These are phyloP conservation scores for Pseudomyrmex pallidus DNA, from an alignment of 1,140 invertebrate genomes.

Conservation along the genomic window DNA sequence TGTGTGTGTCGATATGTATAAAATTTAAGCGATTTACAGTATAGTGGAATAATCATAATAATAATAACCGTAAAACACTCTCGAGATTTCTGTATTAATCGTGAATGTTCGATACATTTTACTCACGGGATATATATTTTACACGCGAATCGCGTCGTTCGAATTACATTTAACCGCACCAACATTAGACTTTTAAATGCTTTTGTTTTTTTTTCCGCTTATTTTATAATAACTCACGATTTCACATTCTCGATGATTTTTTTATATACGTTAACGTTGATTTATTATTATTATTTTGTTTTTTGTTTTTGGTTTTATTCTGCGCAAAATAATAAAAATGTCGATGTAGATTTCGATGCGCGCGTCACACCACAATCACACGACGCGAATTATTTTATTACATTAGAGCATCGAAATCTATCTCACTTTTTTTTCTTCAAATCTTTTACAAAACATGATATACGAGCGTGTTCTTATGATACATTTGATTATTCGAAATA, in stretches of 20 bases:
- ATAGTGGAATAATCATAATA: too few relatives aligned
- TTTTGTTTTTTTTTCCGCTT: slow-evolving; percentile 4
- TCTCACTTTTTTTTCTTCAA: not conserved
- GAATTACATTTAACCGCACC: too few relatives aligned
- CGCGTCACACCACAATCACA: not conserved
- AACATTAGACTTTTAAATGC: too few relatives aligned
- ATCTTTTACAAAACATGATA: slow-evolving; percentile 39
- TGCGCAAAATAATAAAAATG: not conserved
- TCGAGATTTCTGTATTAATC: not conserved
- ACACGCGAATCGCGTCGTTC: too few relatives aligned
- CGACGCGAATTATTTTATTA: not conserved
- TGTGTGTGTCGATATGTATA: not conserved
- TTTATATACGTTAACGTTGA: not conserved
- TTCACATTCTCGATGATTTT: slow-evolving; percentile 27
- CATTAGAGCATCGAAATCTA: not conserved
- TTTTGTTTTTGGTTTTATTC: slow-evolving; percentile 19
- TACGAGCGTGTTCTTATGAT: slow-evolving; percentile 5
- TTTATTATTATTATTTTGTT: too few relatives aligned
- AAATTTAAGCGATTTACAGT: not conserved
- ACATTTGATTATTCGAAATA: slow-evolving; percentile 19
- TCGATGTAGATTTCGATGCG: slow-evolving; percentile 12
- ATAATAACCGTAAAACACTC: too few relatives aligned
- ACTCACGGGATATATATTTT: not conserved
- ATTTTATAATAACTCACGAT: slow-evolving; percentile 17
- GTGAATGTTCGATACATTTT: slow-evolving; percentile 5